phyloP scores from a whole-genome alignment of 2,797 vertebrate genomes.

The Ceryle rudis region DNA sequence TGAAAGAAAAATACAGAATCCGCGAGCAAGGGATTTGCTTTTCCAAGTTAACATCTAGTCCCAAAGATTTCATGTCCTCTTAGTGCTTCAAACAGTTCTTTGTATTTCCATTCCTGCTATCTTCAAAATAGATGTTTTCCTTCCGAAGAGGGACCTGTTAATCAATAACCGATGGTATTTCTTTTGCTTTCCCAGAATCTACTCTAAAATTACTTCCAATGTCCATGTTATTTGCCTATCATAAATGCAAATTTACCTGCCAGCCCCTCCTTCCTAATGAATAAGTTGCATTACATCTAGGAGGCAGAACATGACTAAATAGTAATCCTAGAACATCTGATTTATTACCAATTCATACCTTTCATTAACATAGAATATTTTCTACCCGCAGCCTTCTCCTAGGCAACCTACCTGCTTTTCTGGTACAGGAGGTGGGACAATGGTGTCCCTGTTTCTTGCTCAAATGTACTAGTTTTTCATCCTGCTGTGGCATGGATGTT shows the following conservation, averaged over 20 bases:
- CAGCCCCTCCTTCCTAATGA: not conserved
- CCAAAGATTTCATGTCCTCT: not conserved
- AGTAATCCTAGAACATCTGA: slow-evolving; percentile 24
- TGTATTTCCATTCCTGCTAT: not conserved
- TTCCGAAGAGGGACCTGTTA: not conserved
- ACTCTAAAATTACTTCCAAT: not conserved
- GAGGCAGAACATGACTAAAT: slow-evolving; percentile 4
- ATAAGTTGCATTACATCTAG: not conserved
- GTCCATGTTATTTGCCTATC: not conserved
- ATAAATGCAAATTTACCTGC: not conserved
- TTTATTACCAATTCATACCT: slow-evolving; percentile 35
- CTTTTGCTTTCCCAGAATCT: not conserved
- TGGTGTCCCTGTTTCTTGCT: not conserved
- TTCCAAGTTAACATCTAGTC: not conserved
- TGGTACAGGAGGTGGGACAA: slow-evolving; percentile 3
- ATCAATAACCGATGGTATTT: not conserved
- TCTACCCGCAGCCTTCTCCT: slow-evolving; percentile 18
- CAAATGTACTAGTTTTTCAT: not conserved
- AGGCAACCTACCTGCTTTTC: slow-evolving; percentile 58
- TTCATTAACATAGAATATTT: slow-evolving; percentile 18
- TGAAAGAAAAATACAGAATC: not conserved
- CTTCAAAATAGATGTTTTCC: not conserved
- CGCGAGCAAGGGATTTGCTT: not conserved
- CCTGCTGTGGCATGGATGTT: not conserved
- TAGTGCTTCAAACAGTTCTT: not conserved